A percentile compares a stretch with the other conserved stretches of the same genome.
phyloP scores from a whole-genome alignment of 2,797 vertebrate species.

The Platalea minor region DNA sequence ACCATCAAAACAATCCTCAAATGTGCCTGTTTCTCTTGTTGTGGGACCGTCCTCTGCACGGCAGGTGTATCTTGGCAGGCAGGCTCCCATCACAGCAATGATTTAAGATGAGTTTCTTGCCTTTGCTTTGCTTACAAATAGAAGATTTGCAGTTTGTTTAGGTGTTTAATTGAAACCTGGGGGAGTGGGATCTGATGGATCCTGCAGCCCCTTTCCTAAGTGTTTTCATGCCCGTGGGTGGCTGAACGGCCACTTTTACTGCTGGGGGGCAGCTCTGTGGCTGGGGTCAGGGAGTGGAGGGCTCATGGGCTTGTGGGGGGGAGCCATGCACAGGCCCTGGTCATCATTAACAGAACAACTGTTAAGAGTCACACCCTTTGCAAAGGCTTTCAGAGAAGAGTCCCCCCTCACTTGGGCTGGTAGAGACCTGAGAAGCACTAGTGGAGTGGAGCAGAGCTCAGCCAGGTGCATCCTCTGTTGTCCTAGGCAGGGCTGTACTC shows the following conservation, averaged over 20 bases:
- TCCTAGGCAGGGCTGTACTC: neutral
- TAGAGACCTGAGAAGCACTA: neutral
- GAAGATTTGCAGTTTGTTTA: neutral
- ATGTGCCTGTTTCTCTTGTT: neutral
- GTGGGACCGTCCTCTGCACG: neutral
- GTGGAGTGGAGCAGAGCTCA: neutral
- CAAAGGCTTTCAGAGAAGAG: neutral
- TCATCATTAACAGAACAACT: neutral
- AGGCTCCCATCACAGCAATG: neutral
- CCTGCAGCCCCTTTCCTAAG: neutral
- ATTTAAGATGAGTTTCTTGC: neutral
- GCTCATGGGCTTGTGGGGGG: fast-evolving
- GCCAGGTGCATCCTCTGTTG: too few relatives aligned
- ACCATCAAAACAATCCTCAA: neutral
- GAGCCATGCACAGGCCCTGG: neutral
- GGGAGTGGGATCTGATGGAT: neutral
- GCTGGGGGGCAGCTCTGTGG: neutral
- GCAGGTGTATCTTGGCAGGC: neutral
- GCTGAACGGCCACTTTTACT: neutral
- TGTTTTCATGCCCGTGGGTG: neutral
- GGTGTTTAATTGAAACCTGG: neutral
- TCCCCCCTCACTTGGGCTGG: neutral
- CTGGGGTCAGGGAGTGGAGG: neutral
- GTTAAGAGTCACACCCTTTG: neutral
- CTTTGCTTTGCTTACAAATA: neutral